Base-by-base conservation (phyloP, 1,140 invertebrate genomes). In the Adelges cooleyi region DNA sequence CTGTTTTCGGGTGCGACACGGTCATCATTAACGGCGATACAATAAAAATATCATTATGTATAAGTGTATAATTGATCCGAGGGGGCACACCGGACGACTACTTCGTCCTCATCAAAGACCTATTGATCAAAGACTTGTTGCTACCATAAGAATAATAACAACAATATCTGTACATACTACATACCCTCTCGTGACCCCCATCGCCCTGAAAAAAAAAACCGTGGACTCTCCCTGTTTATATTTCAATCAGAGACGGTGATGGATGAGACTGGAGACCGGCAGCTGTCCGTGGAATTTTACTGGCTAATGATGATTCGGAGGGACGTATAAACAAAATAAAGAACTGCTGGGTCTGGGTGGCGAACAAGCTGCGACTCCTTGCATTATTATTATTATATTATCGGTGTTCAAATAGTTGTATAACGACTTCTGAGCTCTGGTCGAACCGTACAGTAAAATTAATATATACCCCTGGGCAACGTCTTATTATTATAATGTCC, bases 221-320 rank as follows among this genome's bases (percentile, higher is more conserved):
- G 44, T 46, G 25, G 8, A 25, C 15, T 46, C 42, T 62, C 18
- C 13, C 42, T 8, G 42, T 33, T 62, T 48, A 62, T 62, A 48
- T 62, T 62, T 62, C 56, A 62, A 62, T 62, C 42, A 62, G 25
- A 46, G 42, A 62, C 42, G 25, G 42, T 62, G 40, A 62, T 62
- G 42, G 56, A 62, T 62, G 56, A 62, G 18, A 48, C 42, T 62
- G 15, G 42, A 25, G 42, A 48, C 56, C 25, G 42, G 40, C 54
- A 59, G 10, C 38, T 62, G 56, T 62, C 25, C 10, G n/a, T 22
- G 42, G 42, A 62, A 62, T 48, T 62, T 62, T 62, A 62, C 56
- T 33, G n/a, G 11, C 56, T 62, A 62, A 62, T 33, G 42, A 62
- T 33, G 42, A 48, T 62, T 62, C 25, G 2, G 33, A 62, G 42